A percentile compares a stretch with the other conserved stretches of the same genome.
These are phyloP conservation scores for Nesidiocoris tenuis DNA, from an alignment of 2,888 invertebrate species.

Conservation along the genomic window DNA sequence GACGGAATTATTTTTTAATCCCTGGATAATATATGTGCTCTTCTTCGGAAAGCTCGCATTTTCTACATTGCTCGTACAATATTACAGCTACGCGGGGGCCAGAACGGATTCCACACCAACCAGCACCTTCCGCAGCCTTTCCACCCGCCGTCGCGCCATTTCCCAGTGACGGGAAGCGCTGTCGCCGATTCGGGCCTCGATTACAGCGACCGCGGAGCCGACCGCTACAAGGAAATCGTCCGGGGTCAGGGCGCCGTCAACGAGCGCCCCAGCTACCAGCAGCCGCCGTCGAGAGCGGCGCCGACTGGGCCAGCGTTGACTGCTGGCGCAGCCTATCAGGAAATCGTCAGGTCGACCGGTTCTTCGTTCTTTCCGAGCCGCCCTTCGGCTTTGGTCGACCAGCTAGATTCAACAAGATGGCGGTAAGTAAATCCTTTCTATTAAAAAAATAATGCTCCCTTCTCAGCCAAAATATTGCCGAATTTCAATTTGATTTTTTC, in stretches of 20 bases:
- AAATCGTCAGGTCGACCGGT: slow-evolving; percentile 46
- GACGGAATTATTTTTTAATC: too few species aligned
- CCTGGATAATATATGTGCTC: too few species aligned
- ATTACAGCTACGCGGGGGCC: slow-evolving; percentile 34
- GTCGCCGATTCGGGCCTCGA: not conserved
- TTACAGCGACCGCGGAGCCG: not conserved
- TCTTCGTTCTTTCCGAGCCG: slow-evolving; percentile 55
- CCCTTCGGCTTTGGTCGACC: slow-evolving; percentile 48
- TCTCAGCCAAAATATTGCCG: too few species aligned
- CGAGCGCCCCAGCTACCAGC: slow-evolving; percentile 17
- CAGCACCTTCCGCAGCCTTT: slow-evolving; percentile 50
- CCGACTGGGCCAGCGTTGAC: not conserved
- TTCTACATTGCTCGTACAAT: too few species aligned
- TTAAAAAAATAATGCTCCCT: too few species aligned
- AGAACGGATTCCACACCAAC: slow-evolving; percentile 49
- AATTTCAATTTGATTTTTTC: too few species aligned
- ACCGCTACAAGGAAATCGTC: slow-evolving; percentile 33
- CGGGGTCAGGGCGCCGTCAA: not conserved
- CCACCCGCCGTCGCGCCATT: slow-evolving; percentile 46
- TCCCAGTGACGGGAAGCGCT: slow-evolving; percentile 20
- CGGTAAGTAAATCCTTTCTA: too few species aligned
- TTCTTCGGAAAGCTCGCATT: too few species aligned
- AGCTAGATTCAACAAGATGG: slow-evolving; percentile 49
- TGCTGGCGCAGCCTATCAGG: slow-evolving; percentile 32
- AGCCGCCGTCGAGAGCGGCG: slow-evolving; percentile 13